These are phyloP conservation scores for Drosophila ficusphila DNA, from an alignment of 1,140 invertebrate genomes.

Conservation along the genomic window DNA sequence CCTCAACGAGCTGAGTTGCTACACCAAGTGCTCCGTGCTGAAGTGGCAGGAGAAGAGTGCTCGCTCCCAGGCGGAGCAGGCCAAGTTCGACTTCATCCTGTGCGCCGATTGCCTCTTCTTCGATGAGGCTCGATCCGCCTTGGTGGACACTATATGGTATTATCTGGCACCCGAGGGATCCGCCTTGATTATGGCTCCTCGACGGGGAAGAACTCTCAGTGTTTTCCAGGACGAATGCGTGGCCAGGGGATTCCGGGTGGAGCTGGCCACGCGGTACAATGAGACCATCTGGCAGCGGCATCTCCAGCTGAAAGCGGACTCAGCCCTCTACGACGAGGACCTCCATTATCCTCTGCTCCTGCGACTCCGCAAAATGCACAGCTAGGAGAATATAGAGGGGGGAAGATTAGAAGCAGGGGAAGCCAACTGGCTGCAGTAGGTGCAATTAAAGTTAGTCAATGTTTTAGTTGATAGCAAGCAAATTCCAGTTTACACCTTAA, in stretches of 20 bases:
- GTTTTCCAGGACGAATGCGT: slow-evolving; percentile 88
- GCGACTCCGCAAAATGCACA: slow-evolving; percentile 85
- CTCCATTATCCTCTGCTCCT: slow-evolving; percentile 89
- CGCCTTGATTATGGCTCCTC: slow-evolving; percentile 91
- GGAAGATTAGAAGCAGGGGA: neutral
- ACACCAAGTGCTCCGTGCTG: slow-evolving; percentile 84
- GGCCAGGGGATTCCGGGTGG: slow-evolving; percentile 86
- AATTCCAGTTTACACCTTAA: slow-evolving; percentile 80
- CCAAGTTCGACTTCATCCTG: slow-evolving; percentile 88
- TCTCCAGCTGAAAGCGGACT: slow-evolving; percentile 85
- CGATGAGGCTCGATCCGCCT: slow-evolving; percentile 89
- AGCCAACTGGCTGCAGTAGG: slow-evolving; percentile 27
- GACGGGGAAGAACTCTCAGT: slow-evolving; percentile 89
- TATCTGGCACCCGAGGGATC: slow-evolving; percentile 88
- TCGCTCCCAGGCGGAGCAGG: slow-evolving; percentile 52
- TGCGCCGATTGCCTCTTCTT: slow-evolving; percentile 94
- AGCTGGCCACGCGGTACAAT: slow-evolving; percentile 87
- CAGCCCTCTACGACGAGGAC: slow-evolving; percentile 88
- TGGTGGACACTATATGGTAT: slow-evolving; percentile 89
- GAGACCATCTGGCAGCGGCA: slow-evolving; percentile 88
- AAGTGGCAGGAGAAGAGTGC: slow-evolving; percentile 84
- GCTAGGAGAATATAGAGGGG: slow-evolving; percentile 43
- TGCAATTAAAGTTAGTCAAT: slow-evolving; percentile 70
- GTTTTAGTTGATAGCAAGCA: slow-evolving; percentile 76
- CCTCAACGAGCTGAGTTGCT: slow-evolving; percentile 86